phyloP scores from a whole-genome alignment of 2,113 vertebrate species.

The Pomatostomus ruficeps region DNA sequence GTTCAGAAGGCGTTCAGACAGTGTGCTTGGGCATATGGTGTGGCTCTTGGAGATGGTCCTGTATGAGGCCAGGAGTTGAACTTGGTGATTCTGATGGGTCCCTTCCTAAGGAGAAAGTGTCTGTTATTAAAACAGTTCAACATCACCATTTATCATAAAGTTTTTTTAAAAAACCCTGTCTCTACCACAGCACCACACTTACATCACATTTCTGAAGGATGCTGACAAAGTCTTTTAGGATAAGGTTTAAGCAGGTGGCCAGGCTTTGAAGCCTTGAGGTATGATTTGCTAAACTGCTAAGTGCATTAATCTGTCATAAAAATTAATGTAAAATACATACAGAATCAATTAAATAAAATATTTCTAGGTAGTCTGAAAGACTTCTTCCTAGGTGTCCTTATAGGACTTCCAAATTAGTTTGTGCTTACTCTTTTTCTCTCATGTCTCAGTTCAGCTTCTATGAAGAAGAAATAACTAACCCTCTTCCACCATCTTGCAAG shows the following conservation, averaged over 20 bases:
- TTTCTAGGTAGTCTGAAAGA: not conserved
- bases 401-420: not conserved
- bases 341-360: not conserved
- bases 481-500: not conserved
- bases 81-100: not conserved
- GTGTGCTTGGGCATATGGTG: fast-evolving
- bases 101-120: not conserved
- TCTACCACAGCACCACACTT: not conserved
- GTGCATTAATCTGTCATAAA: not conserved
- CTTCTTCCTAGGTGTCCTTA: not conserved
- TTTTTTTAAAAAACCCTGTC: fast-evolving
- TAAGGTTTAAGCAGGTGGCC: not conserved
- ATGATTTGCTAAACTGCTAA: not conserved
- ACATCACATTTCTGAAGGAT: not conserved
- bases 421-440: not conserved
- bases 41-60: not conserved
- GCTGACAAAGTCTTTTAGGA: not conserved
- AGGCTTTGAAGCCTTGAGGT: not conserved
- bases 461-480: not conserved
- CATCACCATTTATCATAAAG: not conserved
- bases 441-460: not conserved
- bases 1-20: not conserved
- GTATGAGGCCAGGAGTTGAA: not conserved
- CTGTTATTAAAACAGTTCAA: not conserved
- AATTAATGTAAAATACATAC: not conserved